Evolutionary conservation across 92 coral and sea anemone species (phyloP), one percentile per base, ranked within the genome.

Genomic region (Scolanthus callimorphus): DNA sequence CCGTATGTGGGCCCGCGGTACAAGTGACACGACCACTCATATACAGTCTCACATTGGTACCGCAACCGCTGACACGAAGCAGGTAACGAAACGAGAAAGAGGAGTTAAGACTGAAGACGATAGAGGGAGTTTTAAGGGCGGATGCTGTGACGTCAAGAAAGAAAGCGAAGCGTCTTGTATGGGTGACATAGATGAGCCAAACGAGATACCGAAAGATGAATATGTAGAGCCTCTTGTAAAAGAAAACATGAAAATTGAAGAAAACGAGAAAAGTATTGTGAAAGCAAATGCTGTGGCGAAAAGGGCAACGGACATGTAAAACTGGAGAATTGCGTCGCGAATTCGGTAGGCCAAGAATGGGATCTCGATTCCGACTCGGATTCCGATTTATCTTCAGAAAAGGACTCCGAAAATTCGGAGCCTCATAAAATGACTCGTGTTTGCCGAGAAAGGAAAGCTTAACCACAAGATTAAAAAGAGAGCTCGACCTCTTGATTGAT

Each of bases 41-140:
- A 89, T 94, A 25, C 99, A 94, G 60, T 84, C 99, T 6, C 95
- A 89, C 62, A 68, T 94, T 25, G 97, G 85, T 20, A 71, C 83
- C 11, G 70, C 67, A 26, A 62, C 66, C 17, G 97, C 88, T 20
- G 97, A 91, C 41, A 96, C 97, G 3, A 87, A 96, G 97, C 52
- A 9, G 52, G 41, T 34, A 15, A 15, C 6, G 15, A 34, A 34
- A 34, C 8, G 8, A 6, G 41, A 6, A 6, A 34, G 8, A 15
- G 8, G 15, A 6, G 6, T 15, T 6, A 6, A 6, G 8, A 15
- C 6, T 6, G 15, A 34, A 6, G 41, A 34, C 41, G 41, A 6
- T 6, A 6, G 41, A 6, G 8, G 15, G 41, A 6, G 8, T 15
- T 6, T 6, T 15, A 34, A 34, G 41, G 15, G 6, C 41, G 15